A percentile compares a stretch with the other conserved stretches of the same genome.
Evolutionary conservation across 2,888 invertebrate genomes (phyloP).

Genomic region (Loripinus fragilis): DNA sequence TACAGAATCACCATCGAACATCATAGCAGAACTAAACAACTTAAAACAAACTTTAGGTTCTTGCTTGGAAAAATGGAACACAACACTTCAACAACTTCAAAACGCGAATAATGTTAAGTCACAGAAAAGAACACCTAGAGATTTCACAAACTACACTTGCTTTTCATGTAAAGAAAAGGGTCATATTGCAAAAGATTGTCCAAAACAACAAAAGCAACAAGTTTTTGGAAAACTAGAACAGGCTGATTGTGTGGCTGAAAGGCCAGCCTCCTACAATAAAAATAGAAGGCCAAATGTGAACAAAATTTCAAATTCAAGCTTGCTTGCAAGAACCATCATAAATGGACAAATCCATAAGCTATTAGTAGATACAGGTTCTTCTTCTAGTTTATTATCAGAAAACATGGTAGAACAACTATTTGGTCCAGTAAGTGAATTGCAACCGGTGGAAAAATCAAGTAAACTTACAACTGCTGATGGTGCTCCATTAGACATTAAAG

Average conservation of each 20-base stretch:
- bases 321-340: no score
- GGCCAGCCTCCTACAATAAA: not conserved
- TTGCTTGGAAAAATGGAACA: constrained; percentile 9
- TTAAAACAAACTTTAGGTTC: not conserved
- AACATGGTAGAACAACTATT: no score
- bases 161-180: constrained; percentile 9
- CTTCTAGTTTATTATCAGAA: no score
- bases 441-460: no score
- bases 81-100: not conserved
- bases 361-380: no score
- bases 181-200: constrained; percentile 7
- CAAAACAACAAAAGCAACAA: not conserved
- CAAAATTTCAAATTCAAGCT: not conserved
- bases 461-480: not conserved
- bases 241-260: not conserved
- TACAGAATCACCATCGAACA: not conserved
- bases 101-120: not conserved
- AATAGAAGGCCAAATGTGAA: not conserved
- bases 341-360: no score
- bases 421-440: no score
- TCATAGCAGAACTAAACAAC: not conserved
- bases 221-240: constrained; percentile 1
- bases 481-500: not conserved
- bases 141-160: not conserved
- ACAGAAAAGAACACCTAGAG: not conserved